These are phyloP conservation scores for Paramuricea clavata DNA, from an alignment of 92 coral and sea anemone genomes.

Conservation along the genomic window DNA sequence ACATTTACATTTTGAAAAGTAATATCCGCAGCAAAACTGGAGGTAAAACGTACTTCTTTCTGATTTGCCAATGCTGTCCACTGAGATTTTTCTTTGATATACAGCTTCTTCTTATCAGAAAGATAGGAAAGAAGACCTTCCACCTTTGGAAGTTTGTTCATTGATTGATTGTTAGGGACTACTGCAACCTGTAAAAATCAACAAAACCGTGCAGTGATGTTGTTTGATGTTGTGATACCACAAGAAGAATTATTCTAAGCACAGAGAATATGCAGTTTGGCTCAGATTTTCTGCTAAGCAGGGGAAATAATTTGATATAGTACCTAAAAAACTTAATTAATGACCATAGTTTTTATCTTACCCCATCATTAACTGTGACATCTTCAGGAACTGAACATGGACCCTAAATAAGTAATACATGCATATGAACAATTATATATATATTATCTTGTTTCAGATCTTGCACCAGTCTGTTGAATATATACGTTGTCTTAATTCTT, in stretches of 20 bases:
- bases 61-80: not conserved
- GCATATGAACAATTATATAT: too few species aligned
- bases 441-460: too few species aligned
- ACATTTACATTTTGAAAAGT: too few species aligned
- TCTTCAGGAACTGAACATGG: not conserved
- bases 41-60: not conserved
- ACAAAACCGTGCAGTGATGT: not conserved
- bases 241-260: too few species aligned
- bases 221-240: not conserved
- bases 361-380: not conserved
- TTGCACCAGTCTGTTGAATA: too few species aligned
- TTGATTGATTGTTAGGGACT: not conserved
- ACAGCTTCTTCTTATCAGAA: not conserved
- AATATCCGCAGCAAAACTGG: too few species aligned
- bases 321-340: too few species aligned
- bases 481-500: too few species aligned
- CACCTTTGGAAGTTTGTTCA: not conserved
- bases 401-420: not conserved
- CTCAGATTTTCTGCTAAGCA: too few species aligned
- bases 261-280: too few species aligned
- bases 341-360: not conserved
- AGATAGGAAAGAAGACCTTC: slow-evolving; percentile 10
- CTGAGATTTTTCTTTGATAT: not conserved
- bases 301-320: too few species aligned
- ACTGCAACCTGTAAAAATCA: not conserved